Evolutionary conservation across 2,113 vertebrate species (phyloP).

Genomic region (Chamaetylas fuelleborni): DNA sequence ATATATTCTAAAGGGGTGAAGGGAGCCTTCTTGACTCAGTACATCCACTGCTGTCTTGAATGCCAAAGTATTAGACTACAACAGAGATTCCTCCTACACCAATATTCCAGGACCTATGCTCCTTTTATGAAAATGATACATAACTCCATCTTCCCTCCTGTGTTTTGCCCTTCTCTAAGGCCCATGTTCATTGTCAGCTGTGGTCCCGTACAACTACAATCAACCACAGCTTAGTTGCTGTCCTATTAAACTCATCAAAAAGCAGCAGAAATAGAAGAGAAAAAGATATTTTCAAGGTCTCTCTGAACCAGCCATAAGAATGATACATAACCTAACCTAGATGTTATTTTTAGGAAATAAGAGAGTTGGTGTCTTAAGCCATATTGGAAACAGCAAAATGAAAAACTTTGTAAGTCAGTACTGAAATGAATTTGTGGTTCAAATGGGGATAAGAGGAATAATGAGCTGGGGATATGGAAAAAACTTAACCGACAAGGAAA

Average conservation of each 20-base stretch:
- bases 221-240: neutral
- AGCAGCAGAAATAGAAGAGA: neutral
- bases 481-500: constrained; percentile 5
- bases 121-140: neutral
- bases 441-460: neutral
- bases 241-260: neutral
- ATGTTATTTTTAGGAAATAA: neutral
- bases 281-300: neutral
- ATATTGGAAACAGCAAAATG: neutral
- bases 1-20: neutral
- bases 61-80: neutral
- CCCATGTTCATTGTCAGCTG: neutral
- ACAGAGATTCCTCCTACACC: neutral
- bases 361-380: neutral
- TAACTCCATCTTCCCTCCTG: neutral
- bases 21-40: neutral
- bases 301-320: neutral
- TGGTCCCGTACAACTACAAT: neutral
- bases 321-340: neutral
- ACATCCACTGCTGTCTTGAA: neutral
- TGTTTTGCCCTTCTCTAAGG: neutral
- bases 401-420: neutral
- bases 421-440: neutral
- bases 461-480: neutral
- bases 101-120: neutral